Conservation (phyloP, 2,797 vertebrate genomes). For the Zenarchopterus dispar region DNA sequence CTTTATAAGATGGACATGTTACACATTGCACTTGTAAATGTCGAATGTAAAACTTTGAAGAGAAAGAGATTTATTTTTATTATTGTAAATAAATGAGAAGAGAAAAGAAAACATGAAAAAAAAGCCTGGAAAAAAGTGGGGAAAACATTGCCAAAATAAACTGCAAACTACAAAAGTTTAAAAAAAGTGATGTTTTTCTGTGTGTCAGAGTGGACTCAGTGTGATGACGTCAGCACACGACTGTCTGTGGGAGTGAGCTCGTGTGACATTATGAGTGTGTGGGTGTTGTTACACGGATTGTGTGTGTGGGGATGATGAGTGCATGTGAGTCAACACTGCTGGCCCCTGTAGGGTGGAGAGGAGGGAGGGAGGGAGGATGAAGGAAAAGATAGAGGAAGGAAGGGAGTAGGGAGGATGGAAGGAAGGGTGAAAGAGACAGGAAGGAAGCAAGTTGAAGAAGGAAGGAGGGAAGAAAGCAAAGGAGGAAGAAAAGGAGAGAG, state of each 20-base stretch:
- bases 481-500: constrained; percentile 3
- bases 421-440: constrained; percentile 20
- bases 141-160: constrained; percentile 83
- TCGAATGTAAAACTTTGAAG: constrained; percentile 88
- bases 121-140: constrained; percentile 42
- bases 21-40: constrained; percentile 92
- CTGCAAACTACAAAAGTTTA: constrained; percentile 45
- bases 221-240: constrained; percentile 14
- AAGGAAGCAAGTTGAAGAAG: not conserved
- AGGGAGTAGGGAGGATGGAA: not conserved
- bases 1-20: constrained; percentile 85
- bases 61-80: constrained; percentile 94
- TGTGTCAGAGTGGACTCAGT: constrained; percentile 7
- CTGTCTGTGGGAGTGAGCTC: constrained; percentile 3
- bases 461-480: constrained; percentile 12
- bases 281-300: constrained; percentile 20
- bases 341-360: constrained; percentile 45
- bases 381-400: constrained; percentile 45
- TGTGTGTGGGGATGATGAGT: constrained; percentile 25
- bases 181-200: constrained; percentile 21
- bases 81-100: constrained; percentile 87
- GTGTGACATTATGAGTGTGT: constrained; percentile 20
- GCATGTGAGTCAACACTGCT: constrained; percentile 39
- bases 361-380: not conserved
- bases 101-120: constrained; percentile 20